These are phyloP conservation scores for Chaenogobius annularis DNA, from an alignment of 2,113 vertebrate genomes.

Conservation along the genomic window DNA sequence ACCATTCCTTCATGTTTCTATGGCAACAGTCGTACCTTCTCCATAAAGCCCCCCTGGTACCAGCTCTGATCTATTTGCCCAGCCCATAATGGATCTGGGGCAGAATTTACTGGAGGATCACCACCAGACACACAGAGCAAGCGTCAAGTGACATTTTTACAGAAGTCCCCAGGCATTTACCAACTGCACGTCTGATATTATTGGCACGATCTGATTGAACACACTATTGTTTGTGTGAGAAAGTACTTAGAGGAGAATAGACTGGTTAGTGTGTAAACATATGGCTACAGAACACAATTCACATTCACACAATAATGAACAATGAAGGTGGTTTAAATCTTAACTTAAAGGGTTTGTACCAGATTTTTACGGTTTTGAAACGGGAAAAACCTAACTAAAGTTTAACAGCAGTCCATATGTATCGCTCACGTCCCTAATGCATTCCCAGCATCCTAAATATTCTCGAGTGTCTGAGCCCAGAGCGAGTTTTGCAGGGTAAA, in stretches of 20 bases:
- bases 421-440: no score
- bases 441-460: no score
- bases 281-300: no score
- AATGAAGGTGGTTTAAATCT: no score
- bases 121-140: constrained; percentile 26
- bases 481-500: no score
- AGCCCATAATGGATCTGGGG: constrained; percentile 32
- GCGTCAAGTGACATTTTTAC: constrained; percentile 23
- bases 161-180: constrained; percentile 7
- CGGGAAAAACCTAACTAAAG: no score
- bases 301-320: no score
- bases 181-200: not conserved
- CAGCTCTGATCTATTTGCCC: constrained; percentile 24
- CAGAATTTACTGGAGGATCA: constrained; percentile 39
- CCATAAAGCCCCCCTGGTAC: constrained; percentile 16
- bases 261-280: not conserved
- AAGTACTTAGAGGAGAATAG: not conserved
- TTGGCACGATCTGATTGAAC: constrained; percentile 3
- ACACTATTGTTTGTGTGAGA: not conserved
- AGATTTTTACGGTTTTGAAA: no score
- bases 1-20: constrained; percentile 30
- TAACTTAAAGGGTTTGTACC: no score
- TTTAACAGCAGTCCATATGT: no score
- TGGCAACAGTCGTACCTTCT: constrained; percentile 32
- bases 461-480: no score